Percentiles rank a stretch among this genome's conserved stretches.
phyloP scores from a whole-genome alignment of 1,140 invertebrate species.

The Polyergus mexicanus region DNA sequence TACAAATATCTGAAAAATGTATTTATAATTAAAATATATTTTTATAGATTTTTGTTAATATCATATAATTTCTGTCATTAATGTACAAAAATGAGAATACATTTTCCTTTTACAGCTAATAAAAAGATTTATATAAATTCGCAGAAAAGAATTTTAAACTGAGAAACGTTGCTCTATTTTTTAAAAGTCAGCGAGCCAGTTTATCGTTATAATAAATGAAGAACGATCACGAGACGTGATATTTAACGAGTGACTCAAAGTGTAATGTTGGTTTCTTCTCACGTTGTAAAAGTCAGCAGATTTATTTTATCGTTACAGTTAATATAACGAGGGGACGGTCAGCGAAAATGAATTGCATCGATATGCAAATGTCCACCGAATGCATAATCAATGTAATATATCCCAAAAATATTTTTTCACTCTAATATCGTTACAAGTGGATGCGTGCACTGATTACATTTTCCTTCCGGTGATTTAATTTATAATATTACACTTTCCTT shows the following conservation, averaged over 20 bases:
- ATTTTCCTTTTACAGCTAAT: neutral
- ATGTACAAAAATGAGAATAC: neutral
- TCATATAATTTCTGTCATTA: neutral
- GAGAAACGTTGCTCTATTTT: constrained; percentile 13
- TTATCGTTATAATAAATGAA: constrained; percentile 49
- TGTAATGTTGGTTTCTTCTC: constrained; percentile 40
- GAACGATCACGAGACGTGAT: constrained; percentile 15
- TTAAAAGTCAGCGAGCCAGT: neutral
- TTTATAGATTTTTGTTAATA: neutral
- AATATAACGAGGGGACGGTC: constrained; percentile 1
- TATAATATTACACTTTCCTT: neutral
- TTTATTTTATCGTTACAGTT: constrained; percentile 52
- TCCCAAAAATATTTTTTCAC: constrained; percentile 1
- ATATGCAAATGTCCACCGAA: constrained; percentile 44
- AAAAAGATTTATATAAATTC: neutral
- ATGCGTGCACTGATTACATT: neutral
- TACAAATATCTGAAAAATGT: neutral
- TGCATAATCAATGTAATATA: constrained; percentile 39
- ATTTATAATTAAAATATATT: neutral
- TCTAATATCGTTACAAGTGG: constrained; percentile 1
- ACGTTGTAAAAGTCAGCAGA: constrained; percentile 43
- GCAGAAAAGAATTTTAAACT: neutral
- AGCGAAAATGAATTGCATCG: constrained; percentile 55
- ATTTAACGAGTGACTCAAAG: neutral
- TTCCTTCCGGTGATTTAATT: constrained; percentile 8